Conservation (phyloP, 2,113 vertebrate species). For the Sialia sialis region DNA sequence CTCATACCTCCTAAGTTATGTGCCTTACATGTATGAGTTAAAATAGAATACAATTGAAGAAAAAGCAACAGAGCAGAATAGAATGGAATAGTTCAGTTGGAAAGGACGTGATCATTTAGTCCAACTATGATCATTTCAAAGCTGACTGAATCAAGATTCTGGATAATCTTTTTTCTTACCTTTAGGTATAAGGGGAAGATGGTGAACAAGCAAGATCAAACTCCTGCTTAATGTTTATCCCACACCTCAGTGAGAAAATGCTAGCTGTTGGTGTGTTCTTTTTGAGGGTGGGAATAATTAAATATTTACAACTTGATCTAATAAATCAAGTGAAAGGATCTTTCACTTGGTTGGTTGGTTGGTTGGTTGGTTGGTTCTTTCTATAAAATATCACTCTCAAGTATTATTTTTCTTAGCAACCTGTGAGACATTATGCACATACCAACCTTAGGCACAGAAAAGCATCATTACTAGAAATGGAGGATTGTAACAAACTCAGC, state of each 20-base stretch:
- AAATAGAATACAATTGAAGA: background rate
- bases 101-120: background rate
- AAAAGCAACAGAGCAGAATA: background rate
- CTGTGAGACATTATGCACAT: background rate
- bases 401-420: background rate
- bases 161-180: background rate
- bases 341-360: background rate
- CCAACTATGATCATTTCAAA: background rate
- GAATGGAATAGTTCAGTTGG: background rate
- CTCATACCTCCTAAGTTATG: background rate
- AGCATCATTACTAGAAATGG: background rate
- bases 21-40: background rate
- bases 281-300: rapidly evolving
- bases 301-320: background rate
- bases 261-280: background rate
- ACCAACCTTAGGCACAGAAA: background rate
- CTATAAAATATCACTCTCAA: background rate
- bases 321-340: background rate
- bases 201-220: background rate
- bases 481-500: background rate
- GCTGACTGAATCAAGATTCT: background rate
- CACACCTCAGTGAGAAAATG: background rate
- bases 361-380: background rate
- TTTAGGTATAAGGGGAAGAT: background rate
- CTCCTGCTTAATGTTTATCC: background rate